phyloP scores from a whole-genome alignment of 2,888 invertebrate genomes.

The Agrotis ipsilon region DNA sequence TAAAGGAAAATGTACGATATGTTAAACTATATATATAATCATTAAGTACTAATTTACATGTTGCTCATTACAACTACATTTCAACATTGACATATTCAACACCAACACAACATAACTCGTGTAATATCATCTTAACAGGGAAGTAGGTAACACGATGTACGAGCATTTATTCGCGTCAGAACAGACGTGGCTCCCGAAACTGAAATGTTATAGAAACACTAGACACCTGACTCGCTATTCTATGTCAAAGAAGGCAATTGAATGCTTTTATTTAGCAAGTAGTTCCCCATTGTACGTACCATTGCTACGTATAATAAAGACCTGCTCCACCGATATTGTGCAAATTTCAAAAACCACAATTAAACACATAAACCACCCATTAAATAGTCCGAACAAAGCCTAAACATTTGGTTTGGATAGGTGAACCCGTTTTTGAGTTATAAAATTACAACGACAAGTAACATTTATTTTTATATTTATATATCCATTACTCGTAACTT shows the following conservation, averaged over 20 bases:
- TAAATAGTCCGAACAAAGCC: no score
- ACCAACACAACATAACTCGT: neutral
- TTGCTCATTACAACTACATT: neutral
- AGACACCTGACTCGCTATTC: constrained; percentile 31
- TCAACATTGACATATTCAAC: neutral
- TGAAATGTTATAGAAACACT: constrained; percentile 45
- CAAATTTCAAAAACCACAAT: no score
- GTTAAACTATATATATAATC: neutral
- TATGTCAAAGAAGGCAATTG: constrained; percentile 7
- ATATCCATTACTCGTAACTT: no score
- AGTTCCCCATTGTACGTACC: no score
- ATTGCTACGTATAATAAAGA: no score
- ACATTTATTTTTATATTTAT: no score
- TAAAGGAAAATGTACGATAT: neutral
- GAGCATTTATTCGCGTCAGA: constrained; percentile 64
- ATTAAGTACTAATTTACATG: no score
- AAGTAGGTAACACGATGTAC: constrained; percentile 43
- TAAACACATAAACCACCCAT: no score
- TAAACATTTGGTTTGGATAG: no score
- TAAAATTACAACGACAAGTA: no score
- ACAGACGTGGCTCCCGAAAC: constrained; percentile 53
- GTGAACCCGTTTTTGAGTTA: no score
- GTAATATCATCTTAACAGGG: neutral
- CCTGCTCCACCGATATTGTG: no score
- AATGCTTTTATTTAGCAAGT: constrained; percentile 1